Evolutionary conservation across 2,797 vertebrate species (phyloP).

Genomic region (Manis javanica): DNA sequence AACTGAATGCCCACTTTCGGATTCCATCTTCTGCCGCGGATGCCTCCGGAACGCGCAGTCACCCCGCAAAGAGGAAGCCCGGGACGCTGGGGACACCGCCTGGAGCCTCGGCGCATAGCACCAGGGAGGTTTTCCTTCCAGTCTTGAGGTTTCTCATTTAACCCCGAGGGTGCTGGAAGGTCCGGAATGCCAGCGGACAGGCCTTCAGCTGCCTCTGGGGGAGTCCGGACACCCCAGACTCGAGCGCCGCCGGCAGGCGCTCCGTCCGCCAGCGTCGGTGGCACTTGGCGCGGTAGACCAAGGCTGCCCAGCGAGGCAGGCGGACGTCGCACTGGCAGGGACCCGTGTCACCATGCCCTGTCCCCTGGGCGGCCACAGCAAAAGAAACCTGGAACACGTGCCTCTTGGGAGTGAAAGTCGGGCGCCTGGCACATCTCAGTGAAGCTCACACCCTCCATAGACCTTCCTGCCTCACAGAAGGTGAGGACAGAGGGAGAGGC

Average conservation of each 20-base stretch:
- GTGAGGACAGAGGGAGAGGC: slow-evolving; percentile 50
- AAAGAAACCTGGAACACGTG: slow-evolving; percentile 16
- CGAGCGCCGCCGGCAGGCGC: background rate
- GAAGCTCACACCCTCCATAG: slow-evolving; percentile 22
- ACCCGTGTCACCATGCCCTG: background rate
- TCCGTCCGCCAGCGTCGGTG: background rate
- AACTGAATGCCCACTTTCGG: slow-evolving; percentile 69
- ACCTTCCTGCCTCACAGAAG: slow-evolving; percentile 57
- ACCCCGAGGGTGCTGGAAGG: slow-evolving; percentile 57
- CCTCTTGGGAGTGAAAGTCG: slow-evolving; percentile 39
- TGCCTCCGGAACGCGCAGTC: slow-evolving; percentile 43
- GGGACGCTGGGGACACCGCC: slow-evolving; percentile 88
- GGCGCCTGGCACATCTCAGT: background rate
- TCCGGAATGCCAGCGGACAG: background rate
- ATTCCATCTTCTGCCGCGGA: slow-evolving; percentile 67
- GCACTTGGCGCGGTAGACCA: background rate
- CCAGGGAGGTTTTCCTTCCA: slow-evolving; percentile 55
- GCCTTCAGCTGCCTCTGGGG: background rate
- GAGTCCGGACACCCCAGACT: background rate
- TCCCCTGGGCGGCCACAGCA: background rate
- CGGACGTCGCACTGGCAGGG: background rate
- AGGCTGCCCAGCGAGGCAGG: background rate
- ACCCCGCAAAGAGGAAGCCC: slow-evolving; percentile 74
- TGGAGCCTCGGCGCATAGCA: slow-evolving; percentile 85
- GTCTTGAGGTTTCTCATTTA: slow-evolving; percentile 37